Evolutionary conservation across 2,888 invertebrate genomes (phyloP).

Genomic region (Polyommatus icarus): DNA sequence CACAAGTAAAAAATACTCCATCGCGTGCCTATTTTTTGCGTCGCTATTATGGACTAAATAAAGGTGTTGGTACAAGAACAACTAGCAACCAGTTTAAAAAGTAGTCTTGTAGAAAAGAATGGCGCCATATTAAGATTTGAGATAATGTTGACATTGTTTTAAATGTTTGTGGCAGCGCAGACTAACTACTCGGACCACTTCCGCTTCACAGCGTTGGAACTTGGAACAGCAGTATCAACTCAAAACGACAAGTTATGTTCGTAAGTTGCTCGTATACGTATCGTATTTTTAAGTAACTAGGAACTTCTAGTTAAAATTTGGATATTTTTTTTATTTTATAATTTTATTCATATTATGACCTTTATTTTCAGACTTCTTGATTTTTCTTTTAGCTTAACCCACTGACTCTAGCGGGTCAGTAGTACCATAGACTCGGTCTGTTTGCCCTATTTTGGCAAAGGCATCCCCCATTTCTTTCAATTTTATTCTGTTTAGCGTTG

Average conservation of each 20-base stretch:
- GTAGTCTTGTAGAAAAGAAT: not conserved
- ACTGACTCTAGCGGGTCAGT: too few species aligned
- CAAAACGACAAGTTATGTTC: not conserved
- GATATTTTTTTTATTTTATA: too few species aligned
- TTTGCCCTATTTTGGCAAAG: too few species aligned
- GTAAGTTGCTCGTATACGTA: too few species aligned
- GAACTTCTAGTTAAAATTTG: too few species aligned
- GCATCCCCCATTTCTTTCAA: too few species aligned
- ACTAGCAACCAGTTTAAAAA: not conserved
- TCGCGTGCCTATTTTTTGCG: constrained; percentile 28
- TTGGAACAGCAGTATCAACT: not conserved
- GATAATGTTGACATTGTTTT: constrained; percentile 5
- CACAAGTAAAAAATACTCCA: not conserved
- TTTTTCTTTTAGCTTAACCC: too few species aligned
- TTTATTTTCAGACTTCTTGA: too few species aligned
- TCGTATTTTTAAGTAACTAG: too few species aligned
- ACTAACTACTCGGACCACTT: not conserved
- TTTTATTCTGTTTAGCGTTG: too few species aligned
- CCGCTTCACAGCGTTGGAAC: not conserved
- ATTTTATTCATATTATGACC: too few species aligned
- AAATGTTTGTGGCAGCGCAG: not conserved
- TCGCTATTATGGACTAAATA: constrained; percentile 1
- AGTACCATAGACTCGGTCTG: too few species aligned
- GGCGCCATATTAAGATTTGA: not conserved
- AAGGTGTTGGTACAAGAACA: not conserved